phyloP scores from a whole-genome alignment of 1,140 invertebrate genomes.

The Heliconius congener region DNA sequence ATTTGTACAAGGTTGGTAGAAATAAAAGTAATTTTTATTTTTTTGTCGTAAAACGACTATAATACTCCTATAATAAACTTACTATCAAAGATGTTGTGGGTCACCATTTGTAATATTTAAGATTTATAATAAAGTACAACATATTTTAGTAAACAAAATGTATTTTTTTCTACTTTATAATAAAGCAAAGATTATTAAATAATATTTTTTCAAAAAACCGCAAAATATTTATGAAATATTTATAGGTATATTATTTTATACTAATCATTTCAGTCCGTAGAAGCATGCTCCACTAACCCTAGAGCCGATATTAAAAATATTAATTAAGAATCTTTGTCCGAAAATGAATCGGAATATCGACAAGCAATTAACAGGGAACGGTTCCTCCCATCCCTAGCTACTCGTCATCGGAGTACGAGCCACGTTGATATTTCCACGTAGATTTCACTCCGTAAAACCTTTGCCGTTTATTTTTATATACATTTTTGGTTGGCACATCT shows the following conservation, averaged over 20 bases:
- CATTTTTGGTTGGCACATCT: conserved; percentile 74
- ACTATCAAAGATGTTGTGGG: no score
- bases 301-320: conserved; percentile 8
- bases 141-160: no score
- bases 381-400: conserved; percentile 56
- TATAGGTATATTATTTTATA: background rate
- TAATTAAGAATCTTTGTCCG: background rate
- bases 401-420: conserved; percentile 75
- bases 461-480: conserved; percentile 78
- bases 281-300: background rate
- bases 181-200: background rate
- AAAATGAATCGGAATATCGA: conserved; percentile 50
- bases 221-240: background rate
- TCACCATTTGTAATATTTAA: no score
- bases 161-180: no score
- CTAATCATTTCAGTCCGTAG: background rate
- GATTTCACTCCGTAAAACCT: conserved; percentile 79
- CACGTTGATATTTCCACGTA: conserved; percentile 79
- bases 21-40: no score
- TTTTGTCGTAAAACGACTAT: no score
- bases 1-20: no score
- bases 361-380: conserved; percentile 39
- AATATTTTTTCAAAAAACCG: background rate
- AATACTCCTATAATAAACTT: no score
- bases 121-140: no score